phyloP scores from a whole-genome alignment of 2,888 invertebrate genomes.

The Cyaniris semiargus region DNA sequence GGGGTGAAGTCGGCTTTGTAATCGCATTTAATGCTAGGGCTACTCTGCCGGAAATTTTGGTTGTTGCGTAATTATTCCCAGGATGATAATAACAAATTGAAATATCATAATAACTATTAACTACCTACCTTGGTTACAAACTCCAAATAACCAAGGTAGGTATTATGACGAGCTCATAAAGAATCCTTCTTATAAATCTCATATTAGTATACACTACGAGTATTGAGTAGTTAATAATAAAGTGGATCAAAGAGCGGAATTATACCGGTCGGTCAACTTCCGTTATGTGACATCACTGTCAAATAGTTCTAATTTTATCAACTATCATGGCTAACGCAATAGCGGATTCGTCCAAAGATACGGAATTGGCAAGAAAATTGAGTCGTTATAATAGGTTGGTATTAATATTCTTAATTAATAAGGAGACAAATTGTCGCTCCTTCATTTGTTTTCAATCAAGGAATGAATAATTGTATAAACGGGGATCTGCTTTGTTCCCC shows the following conservation, averaged over 20 bases:
- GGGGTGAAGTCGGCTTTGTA: conserved; percentile 13
- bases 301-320: neutral
- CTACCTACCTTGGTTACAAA: too few relatives aligned
- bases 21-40: neutral
- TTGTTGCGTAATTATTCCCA: conserved; percentile 5
- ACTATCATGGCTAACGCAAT: neutral
- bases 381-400: neutral
- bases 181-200: too few relatives aligned
- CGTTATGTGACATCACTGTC: neutral
- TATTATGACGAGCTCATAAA: too few relatives aligned
- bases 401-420: too few relatives aligned
- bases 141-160: too few relatives aligned
- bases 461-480: too few relatives aligned
- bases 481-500: too few relatives aligned
- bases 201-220: too few relatives aligned
- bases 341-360: neutral
- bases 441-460: too few relatives aligned
- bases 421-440: too few relatives aligned
- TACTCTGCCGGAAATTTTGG: neutral
- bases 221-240: neutral
- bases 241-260: neutral
- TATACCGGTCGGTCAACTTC: neutral
- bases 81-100: neutral
- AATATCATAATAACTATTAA: neutral
- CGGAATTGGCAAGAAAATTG: neutral